Conservation (phyloP, 2,113 vertebrate genomes). For the Onychostruthus taczanowskii region DNA sequence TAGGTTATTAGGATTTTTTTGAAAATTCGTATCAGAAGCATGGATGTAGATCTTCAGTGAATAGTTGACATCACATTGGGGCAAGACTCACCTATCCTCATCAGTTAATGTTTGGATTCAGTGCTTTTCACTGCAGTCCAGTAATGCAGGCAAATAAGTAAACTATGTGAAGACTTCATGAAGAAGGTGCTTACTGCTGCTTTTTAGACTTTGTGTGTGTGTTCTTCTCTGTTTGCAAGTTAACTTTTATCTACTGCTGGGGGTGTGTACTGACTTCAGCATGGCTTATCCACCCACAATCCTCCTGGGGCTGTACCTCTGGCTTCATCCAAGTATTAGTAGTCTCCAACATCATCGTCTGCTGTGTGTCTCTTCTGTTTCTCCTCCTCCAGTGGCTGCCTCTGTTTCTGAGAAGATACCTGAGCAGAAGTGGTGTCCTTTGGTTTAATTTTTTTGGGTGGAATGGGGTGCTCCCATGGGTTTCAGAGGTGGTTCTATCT, state of each 20-base stretch:
- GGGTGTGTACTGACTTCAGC: neutral
- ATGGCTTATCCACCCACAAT: accelerated
- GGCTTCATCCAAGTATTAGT: neutral
- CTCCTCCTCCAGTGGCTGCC: neutral
- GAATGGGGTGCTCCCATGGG: neutral
- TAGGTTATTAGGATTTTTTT: neutral
- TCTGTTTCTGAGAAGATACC: neutral
- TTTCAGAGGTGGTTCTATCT: neutral
- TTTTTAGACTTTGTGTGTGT: neutral
- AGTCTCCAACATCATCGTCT: neutral
- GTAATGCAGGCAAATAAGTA: neutral
- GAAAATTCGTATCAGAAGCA: neutral
- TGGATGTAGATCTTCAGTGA: neutral
- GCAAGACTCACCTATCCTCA: neutral
- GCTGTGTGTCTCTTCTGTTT: neutral
- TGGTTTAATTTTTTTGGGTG: neutral
- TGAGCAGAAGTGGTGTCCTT: neutral
- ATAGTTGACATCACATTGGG: neutral
- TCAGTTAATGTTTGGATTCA: neutral
- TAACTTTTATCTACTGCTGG: neutral
- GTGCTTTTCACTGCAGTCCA: neutral
- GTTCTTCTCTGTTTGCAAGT: neutral
- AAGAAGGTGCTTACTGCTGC: neutral
- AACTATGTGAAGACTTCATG: neutral
- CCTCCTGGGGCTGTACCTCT: neutral